A percentile compares a stretch with the other conserved stretches of the same genome.
Conservation (phyloP, 2,888 invertebrate genomes). For the Seira ritae region DNA sequence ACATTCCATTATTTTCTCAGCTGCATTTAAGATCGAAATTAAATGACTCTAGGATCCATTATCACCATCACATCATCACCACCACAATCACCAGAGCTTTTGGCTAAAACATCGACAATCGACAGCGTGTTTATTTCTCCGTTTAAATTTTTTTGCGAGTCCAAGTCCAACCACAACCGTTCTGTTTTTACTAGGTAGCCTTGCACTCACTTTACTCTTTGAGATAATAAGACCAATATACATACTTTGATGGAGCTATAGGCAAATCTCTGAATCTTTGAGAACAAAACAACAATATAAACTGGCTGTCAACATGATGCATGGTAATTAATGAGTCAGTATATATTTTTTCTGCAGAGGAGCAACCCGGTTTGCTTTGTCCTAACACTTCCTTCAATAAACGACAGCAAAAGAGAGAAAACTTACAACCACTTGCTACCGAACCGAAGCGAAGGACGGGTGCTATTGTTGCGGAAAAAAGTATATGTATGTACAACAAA, state of each 20-base stretch:
- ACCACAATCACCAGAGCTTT: no score
- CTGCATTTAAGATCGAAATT: not conserved
- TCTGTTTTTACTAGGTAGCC: no score
- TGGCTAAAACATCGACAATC: not conserved
- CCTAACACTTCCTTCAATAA: constrained; percentile 30
- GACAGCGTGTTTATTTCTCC: constrained; percentile 1
- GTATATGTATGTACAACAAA: no score
- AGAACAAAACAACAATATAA: constrained; percentile 57
- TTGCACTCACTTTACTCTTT: not conserved
- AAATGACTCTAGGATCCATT: not conserved
- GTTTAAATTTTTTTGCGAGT: not conserved
- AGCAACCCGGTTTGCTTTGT: constrained; percentile 47
- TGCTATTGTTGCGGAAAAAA: no score
- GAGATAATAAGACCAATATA: not conserved
- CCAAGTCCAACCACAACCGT: not conserved
- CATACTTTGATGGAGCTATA: not conserved
- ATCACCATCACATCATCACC: not conserved
- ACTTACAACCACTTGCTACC: no score
- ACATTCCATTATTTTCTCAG: not conserved
- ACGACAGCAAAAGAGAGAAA: not conserved
- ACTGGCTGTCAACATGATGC: constrained; percentile 63
- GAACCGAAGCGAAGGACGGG: no score
- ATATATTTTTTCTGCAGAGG: constrained; percentile 38
- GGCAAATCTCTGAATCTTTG: not conserved
- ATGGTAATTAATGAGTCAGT: constrained; percentile 60